phyloP scores from a whole-genome alignment of 1,140 invertebrate genomes.

The Chrysomallon squamiferum region DNA sequence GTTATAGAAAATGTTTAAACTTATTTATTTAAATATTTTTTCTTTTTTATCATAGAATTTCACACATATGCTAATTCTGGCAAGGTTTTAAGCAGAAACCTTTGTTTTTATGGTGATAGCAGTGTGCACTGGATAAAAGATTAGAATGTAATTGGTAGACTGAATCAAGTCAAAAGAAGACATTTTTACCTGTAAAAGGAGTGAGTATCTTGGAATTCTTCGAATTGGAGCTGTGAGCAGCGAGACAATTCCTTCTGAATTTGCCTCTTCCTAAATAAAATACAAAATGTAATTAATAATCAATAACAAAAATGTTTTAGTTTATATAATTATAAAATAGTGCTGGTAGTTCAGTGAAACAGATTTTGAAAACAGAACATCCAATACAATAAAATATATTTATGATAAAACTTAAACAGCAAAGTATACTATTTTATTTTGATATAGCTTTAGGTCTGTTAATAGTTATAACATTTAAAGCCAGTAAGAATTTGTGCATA shows the following conservation, averaged over 20 bases:
- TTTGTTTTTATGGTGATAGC: no score
- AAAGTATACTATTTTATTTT: no score
- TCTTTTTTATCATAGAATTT: neutral
- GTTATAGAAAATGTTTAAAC: neutral
- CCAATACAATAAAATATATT: no score
- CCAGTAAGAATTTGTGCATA: no score
- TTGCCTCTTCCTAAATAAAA: neutral
- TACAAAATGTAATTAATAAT: neutral
- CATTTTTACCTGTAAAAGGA: constrained; percentile 59
- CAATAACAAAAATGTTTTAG: no score
- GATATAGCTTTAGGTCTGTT: no score
- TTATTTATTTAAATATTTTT: neutral
- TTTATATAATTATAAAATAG: no score
- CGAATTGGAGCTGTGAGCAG: constrained; percentile 61
- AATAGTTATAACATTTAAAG: no score
- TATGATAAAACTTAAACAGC: no score
- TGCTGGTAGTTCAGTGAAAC: no score
- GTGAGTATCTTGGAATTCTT: constrained; percentile 61
- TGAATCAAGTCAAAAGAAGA: no score
- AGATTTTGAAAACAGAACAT: no score
- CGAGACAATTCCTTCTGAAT: neutral
- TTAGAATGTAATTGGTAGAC: neutral
- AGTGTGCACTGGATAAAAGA: neutral
- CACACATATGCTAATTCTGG: neutral
- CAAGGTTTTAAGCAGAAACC: neutral